Evolutionary conservation across 2,113 vertebrate species (phyloP).

Genomic region (Semicossyphus pulcher): DNA sequence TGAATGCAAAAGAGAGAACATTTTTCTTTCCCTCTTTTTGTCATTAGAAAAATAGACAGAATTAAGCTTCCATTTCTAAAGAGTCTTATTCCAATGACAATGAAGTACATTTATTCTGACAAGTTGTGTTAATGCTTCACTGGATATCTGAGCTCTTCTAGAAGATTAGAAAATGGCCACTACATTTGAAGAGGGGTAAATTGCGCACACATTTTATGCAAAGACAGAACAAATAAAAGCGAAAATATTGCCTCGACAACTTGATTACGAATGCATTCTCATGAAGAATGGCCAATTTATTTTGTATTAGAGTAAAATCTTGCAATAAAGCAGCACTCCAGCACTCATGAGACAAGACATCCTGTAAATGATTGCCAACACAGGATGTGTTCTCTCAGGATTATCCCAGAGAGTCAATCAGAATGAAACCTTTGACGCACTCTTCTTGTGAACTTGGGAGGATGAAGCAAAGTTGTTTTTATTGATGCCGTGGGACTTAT

Average conservation of each 20-base stretch:
- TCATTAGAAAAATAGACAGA: background rate
- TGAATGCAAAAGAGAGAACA: constrained; percentile 13
- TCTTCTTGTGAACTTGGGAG: constrained; percentile 38
- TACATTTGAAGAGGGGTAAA: background rate
- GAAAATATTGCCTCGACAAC: constrained; percentile 20
- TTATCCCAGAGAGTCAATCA: constrained; percentile 38
- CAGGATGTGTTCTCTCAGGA: constrained; percentile 23
- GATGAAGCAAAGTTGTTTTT: constrained; percentile 58
- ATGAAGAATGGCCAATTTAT: constrained; percentile 12
- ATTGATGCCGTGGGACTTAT: constrained; percentile 51
- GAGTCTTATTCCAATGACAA: background rate
- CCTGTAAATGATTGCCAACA: constrained; percentile 37
- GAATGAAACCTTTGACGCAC: constrained; percentile 48
- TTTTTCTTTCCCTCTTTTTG: background rate
- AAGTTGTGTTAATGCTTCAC: constrained; percentile 15
- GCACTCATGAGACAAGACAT: background rate
- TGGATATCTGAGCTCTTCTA: background rate
- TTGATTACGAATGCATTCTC: constrained; percentile 31
- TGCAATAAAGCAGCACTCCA: background rate
- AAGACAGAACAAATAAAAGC: constrained; percentile 17
- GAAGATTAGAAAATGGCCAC: constrained; percentile 19
- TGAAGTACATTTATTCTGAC: constrained; percentile 32
- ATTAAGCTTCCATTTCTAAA: constrained; percentile 29
- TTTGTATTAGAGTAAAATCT: background rate
- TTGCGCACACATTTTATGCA: constrained; percentile 12